Conservation (phyloP, 2,888 invertebrate species). For the Panopea generosa region DNA sequence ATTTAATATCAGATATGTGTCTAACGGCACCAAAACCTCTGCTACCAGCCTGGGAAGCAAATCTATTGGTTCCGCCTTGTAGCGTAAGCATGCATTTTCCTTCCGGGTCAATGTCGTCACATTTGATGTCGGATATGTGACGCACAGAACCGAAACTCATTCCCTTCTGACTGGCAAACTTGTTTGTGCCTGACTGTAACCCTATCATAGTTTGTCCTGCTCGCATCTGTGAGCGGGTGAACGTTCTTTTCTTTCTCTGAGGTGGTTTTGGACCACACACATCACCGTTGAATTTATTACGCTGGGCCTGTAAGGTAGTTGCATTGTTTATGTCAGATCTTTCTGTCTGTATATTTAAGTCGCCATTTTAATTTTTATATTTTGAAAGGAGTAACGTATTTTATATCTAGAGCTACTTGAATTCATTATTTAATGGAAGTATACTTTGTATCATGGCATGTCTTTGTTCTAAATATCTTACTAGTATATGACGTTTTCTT, state of each 20-base stretch:
- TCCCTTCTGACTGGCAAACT: constrained; percentile 80
- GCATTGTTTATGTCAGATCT: not conserved
- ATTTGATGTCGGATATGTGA: constrained; percentile 74
- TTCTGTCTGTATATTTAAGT: too few species aligned
- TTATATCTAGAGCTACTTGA: too few species aligned
- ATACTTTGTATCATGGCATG: too few species aligned
- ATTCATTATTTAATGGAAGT: too few species aligned
- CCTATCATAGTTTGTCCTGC: constrained; percentile 79
- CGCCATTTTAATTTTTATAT: too few species aligned
- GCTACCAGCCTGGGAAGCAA: constrained; percentile 83
- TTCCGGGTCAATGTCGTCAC: constrained; percentile 68
- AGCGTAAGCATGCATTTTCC: constrained; percentile 76
- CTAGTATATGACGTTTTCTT: too few species aligned
- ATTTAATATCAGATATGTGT: constrained; percentile 83
- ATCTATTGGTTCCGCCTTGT: constrained; percentile 83
- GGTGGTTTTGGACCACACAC: constrained; percentile 82
- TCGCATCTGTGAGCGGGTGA: constrained; percentile 80
- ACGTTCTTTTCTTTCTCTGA: constrained; percentile 75
- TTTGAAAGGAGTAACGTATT: too few species aligned
- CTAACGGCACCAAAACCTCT: constrained; percentile 76
- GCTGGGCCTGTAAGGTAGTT: constrained; percentile 77
- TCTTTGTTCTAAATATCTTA: too few species aligned
- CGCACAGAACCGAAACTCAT: constrained; percentile 78
- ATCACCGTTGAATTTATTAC: constrained; percentile 81
- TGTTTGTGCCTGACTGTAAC: constrained; percentile 81